phyloP scores from a whole-genome alignment of 30 jellyfish, hydroid and myxozoan genomes.

The Pelagia noctiluca region DNA sequence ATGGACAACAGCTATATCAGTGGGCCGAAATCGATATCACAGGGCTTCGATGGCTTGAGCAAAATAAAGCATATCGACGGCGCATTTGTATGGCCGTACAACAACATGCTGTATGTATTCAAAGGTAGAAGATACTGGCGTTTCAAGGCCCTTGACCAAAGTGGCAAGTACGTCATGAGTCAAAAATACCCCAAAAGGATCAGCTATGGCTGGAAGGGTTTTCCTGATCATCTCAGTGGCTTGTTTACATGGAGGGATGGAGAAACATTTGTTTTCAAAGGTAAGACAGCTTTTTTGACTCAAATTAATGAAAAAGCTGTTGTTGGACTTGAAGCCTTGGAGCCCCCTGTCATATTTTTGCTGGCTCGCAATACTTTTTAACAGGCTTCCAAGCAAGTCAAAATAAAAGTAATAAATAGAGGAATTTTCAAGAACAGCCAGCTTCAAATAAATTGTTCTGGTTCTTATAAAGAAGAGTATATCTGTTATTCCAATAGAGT shows the following conservation, averaged over 20 bases:
- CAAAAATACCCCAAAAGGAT: slow-evolving; percentile 75
- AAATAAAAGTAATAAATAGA: no score
- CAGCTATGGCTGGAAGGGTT: slow-evolving; percentile 54
- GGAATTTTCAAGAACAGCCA: no score
- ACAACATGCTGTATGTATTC: slow-evolving; percentile 71
- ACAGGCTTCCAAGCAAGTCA: background rate
- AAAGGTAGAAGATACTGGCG: slow-evolving; percentile 81
- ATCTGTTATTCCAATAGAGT: background rate
- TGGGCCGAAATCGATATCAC: slow-evolving; percentile 72
- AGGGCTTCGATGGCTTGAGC: slow-evolving; percentile 59
- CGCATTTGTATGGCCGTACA: slow-evolving; percentile 90
- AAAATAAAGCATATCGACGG: slow-evolving; percentile 67
- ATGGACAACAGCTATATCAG: slow-evolving; percentile 29
- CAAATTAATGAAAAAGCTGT: background rate
- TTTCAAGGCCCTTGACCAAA: slow-evolving; percentile 4
- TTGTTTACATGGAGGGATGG: slow-evolving; percentile 64
- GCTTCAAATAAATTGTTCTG: no score
- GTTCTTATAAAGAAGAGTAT: no score
- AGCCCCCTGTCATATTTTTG: background rate
- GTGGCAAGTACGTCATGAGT: slow-evolving; percentile 15
- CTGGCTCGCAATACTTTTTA: background rate
- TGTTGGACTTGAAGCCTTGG: background rate
- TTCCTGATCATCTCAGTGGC: slow-evolving; percentile 42
- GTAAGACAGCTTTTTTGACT: slow-evolving; percentile 9
- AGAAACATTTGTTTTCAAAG: slow-evolving; percentile 56